phyloP scores from a whole-genome alignment of 2,797 vertebrate species.

The Acipenser ruthenus region DNA sequence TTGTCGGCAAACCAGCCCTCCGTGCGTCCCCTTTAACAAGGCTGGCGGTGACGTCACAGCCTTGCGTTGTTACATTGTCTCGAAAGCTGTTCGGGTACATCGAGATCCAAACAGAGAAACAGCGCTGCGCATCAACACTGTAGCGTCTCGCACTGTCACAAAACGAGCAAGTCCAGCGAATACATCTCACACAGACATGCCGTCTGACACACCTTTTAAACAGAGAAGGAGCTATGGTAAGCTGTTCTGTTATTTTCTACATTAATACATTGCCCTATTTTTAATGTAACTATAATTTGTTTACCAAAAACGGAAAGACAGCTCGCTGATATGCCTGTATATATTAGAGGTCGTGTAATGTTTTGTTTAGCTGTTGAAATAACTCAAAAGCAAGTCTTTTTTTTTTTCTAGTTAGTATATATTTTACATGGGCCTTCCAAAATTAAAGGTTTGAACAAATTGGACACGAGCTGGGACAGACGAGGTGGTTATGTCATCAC shows the following conservation, averaged over 20 bases:
- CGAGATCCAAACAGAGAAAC: slow-evolving; percentile 19
- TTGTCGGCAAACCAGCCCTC: too few relatives aligned
- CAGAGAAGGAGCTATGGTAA: slow-evolving; percentile 89
- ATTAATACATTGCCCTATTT: not conserved
- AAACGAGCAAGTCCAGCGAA: not conserved
- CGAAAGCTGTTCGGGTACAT: slow-evolving; percentile 28
- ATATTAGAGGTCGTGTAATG: too few relatives aligned
- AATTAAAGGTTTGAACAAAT: too few relatives aligned
- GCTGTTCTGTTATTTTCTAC: slow-evolving; percentile 25
- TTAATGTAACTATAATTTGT: not conserved
- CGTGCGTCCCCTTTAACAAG: slow-evolving; percentile 36
- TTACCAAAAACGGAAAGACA: not conserved
- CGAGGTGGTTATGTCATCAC: too few relatives aligned
- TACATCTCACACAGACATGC: slow-evolving; percentile 56
- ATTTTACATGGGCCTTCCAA: too few relatives aligned
- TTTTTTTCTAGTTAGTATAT: too few relatives aligned
- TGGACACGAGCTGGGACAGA: too few relatives aligned
- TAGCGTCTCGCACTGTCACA: not conserved
- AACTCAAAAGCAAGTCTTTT: not conserved
- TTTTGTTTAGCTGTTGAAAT: not conserved
- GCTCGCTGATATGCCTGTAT: too few relatives aligned
- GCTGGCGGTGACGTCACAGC: slow-evolving; percentile 45
- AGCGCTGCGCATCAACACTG: not conserved
- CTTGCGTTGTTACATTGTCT: slow-evolving; percentile 41
- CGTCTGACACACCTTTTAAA: slow-evolving; percentile 89